These are phyloP conservation scores for Graptemys geographica DNA, from an alignment of 2,797 vertebrate species.

Conservation along the genomic window DNA sequence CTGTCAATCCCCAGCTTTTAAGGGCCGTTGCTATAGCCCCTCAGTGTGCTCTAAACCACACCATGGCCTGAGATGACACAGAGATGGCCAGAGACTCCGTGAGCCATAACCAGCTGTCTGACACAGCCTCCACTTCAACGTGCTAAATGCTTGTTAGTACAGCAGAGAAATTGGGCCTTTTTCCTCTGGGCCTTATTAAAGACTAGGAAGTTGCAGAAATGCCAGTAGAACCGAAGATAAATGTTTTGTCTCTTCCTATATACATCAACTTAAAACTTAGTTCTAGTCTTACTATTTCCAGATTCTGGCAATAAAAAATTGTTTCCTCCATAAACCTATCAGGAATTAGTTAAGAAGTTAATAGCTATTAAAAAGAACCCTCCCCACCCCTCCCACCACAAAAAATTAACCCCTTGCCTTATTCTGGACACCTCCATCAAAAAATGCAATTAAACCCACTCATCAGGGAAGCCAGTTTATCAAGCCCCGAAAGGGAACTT, in stretches of 20 bases:
- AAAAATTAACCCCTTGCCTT: background rate
- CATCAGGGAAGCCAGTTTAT: constrained; percentile 23
- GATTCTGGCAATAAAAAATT: background rate
- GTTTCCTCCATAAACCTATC: background rate
- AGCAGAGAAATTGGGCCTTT: background rate
- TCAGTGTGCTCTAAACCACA: background rate
- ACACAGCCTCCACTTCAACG: background rate
- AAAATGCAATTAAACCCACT: background rate
- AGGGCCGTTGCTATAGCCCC: background rate
- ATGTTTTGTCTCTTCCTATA: background rate
- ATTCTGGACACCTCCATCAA: background rate
- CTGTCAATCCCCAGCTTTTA: background rate
- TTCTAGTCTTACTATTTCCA: background rate
- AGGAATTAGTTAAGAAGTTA: background rate
- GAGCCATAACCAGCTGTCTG: background rate
- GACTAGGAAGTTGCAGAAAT: background rate
- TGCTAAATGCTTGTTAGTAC: background rate
- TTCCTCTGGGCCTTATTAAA: background rate
- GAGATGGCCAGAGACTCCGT: background rate
- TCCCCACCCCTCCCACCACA: fast-evolving
- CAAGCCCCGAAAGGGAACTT: constrained; percentile 3
- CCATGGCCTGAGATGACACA: background rate
- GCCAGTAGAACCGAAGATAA: background rate
- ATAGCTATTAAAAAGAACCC: background rate
- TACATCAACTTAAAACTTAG: background rate